Conservation (phyloP, 2,113 vertebrate genomes). For the Melanostigma gelatinosum region DNA sequence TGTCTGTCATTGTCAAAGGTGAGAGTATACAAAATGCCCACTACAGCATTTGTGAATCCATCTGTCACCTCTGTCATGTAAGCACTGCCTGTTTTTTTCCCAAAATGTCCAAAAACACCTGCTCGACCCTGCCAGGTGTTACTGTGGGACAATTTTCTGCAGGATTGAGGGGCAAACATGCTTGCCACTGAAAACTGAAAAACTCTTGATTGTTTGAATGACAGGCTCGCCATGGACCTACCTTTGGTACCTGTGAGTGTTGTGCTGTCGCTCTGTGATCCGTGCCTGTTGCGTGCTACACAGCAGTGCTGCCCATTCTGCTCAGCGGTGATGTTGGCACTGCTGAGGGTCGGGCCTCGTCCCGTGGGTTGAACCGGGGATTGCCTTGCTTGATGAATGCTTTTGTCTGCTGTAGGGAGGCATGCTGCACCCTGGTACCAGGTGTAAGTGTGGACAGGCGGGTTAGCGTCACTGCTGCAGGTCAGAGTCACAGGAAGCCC, state of each 20-base stretch:
- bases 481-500: slow-evolving; percentile 53
- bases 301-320: slow-evolving; percentile 66
- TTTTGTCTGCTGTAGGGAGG: slow-evolving; percentile 35
- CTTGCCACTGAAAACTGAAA: neutral
- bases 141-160: neutral
- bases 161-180: neutral
- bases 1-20: neutral
- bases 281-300: slow-evolving; percentile 67
- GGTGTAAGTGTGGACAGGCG: slow-evolving; percentile 55
- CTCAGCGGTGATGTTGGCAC: slow-evolving; percentile 25
- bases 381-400: slow-evolving; percentile 25
- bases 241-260: slow-evolving; percentile 19
- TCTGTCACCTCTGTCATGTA: neutral
- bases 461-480: slow-evolving; percentile 78
- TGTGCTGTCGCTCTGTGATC: slow-evolving; percentile 51
- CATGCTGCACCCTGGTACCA: slow-evolving; percentile 69
- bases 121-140: neutral
- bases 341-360: slow-evolving; percentile 32
- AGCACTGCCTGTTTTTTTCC: neutral
- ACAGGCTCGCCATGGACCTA: neutral
- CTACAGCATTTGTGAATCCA: neutral
- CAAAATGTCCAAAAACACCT: neutral
- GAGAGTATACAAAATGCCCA: neutral
- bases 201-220: neutral
- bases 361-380: slow-evolving; percentile 3